phyloP scores from a whole-genome alignment of 2,113 vertebrate species.

The Mystacornis crossleyi region DNA sequence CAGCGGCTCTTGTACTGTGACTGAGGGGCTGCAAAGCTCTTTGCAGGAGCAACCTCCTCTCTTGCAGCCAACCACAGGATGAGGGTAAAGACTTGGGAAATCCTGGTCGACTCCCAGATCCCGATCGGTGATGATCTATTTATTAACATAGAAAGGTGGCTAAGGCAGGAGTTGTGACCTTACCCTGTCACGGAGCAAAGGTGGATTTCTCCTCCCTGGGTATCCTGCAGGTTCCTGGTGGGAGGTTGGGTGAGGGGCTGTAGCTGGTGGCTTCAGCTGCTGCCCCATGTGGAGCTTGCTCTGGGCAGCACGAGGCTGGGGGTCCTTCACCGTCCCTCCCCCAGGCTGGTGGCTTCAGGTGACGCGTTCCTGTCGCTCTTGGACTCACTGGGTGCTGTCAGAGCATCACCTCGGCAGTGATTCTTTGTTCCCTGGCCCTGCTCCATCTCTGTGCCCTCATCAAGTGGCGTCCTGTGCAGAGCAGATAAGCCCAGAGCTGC shows the following conservation, averaged over 20 bases:
- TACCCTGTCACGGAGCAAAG: fast-evolving
- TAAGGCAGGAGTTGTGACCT: neutral
- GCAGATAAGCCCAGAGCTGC: neutral
- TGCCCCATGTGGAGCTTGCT: neutral
- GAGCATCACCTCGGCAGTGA: neutral
- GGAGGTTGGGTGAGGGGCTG: neutral
- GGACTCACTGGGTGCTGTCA: neutral
- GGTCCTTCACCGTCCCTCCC: neutral
- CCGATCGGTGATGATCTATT: fast-evolving
- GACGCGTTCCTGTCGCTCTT: fast-evolving
- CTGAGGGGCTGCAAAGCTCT: neutral
- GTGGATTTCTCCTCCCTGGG: neutral
- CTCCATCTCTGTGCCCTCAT: neutral
- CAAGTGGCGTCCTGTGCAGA: neutral
- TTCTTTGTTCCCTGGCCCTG: neutral
- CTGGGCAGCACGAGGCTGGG: neutral
- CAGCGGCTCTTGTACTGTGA: neutral
- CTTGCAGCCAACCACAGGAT: neutral
- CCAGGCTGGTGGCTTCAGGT: neutral
- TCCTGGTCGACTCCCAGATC: neutral
- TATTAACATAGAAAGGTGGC: neutral
- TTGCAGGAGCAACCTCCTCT: neutral
- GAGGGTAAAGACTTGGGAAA: neutral
- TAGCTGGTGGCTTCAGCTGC: neutral
- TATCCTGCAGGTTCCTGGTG: neutral